phyloP scores from a whole-genome alignment of 2,888 invertebrate species.

The Mimas tiliae region DNA sequence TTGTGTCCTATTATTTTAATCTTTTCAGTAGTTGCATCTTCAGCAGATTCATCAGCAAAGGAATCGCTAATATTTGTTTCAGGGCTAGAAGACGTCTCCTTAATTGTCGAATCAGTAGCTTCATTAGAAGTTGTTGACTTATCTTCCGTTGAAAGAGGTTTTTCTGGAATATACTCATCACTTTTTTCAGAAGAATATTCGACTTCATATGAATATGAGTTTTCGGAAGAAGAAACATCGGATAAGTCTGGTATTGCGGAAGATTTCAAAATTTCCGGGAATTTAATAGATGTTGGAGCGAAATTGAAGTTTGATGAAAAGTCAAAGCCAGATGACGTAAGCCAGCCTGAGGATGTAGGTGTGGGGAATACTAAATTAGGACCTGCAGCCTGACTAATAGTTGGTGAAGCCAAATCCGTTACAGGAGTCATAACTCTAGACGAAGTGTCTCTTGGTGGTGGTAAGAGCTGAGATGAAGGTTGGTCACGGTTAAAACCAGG shows the following conservation, averaged over 20 bases:
- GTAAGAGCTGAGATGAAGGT: constrained; percentile 71
- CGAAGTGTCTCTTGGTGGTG: constrained; percentile 66
- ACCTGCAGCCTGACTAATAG: constrained; percentile 44
- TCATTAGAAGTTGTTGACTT: constrained; percentile 47
- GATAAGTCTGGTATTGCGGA: constrained; percentile 47
- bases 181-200: constrained; percentile 60
- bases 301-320: constrained; percentile 75
- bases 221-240: constrained; percentile 54
- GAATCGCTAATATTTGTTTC: constrained; percentile 48
- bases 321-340: constrained; percentile 73
- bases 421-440: constrained; percentile 49
- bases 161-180: constrained; percentile 52
- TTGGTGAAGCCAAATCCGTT: constrained; percentile 49
- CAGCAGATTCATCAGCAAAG: constrained; percentile 54
- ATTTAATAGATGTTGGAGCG: constrained; percentile 65
- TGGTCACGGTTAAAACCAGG: constrained; percentile 67
- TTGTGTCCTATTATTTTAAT: constrained; percentile 60
- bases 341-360: constrained; percentile 73
- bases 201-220: constrained; percentile 60
- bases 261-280: constrained; percentile 53
- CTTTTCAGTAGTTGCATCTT: constrained; percentile 60
- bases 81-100: constrained; percentile 40
- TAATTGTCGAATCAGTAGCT: constrained; percentile 46
- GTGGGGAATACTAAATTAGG: constrained; percentile 74
- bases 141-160: constrained; percentile 46